Evolutionary conservation across 2,888 invertebrate species (phyloP).

Genomic region (Geotrupes spiniger): DNA sequence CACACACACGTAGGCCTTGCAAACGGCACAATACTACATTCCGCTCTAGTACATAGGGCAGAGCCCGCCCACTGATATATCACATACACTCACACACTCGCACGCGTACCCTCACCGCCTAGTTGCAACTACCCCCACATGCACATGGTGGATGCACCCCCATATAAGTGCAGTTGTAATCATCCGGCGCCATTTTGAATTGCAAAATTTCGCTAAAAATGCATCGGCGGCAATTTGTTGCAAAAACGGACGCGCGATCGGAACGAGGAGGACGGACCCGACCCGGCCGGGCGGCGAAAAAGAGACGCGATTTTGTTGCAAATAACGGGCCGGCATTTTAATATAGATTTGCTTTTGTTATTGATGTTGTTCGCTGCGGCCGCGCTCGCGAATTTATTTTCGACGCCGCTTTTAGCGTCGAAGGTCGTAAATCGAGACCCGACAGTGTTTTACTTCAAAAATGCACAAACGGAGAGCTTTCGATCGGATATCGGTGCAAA

Average conservation of each 20-base stretch:
- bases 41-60: conserved; percentile 40
- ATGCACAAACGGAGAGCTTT: no score
- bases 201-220: conserved; percentile 40
- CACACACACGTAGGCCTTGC: conserved; percentile 15
- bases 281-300: no score
- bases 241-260: background rate
- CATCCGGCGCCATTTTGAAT: conserved; percentile 43
- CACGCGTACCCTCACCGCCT: conserved; percentile 32
- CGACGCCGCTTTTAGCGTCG: no score
- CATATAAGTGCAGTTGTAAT: conserved; percentile 30
- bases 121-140: conserved; percentile 25
- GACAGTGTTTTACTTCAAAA: no score
- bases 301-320: background rate
- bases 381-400: no score
- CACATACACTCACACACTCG: conserved; percentile 37
- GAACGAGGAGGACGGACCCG: background rate
- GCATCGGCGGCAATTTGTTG: conserved; percentile 9
- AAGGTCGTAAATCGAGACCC: no score
- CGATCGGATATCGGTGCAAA: no score
- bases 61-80: conserved; percentile 40
- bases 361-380: no score
- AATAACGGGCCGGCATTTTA: background rate
- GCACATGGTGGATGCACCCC: conserved; percentile 33
- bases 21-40: conserved; percentile 39
- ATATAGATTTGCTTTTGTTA: no score